Percentiles rank a stretch among this genome's conserved stretches.
These are phyloP conservation scores for Tamias sibiricus DNA, from an alignment of 2,113 vertebrate species.

Conservation along the genomic window DNA sequence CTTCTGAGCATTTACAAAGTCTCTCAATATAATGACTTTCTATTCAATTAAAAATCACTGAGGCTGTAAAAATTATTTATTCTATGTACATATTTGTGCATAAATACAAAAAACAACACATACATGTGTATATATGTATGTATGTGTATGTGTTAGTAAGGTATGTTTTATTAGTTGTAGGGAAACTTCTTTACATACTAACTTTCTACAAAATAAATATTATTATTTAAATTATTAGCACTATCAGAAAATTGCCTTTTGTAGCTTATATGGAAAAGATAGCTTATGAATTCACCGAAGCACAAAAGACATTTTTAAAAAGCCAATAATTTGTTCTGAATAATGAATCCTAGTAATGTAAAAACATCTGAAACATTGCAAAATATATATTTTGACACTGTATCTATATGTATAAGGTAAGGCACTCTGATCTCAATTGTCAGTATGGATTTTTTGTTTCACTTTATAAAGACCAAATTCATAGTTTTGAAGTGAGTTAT, in stretches of 20 bases:
- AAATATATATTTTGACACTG: conserved; percentile 54
- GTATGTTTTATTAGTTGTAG: neutral
- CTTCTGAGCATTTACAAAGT: neutral
- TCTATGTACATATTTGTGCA: neutral
- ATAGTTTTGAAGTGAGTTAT: conserved; percentile 77
- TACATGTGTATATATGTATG: rapidly evolving
- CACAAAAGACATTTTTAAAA: conserved; percentile 54
- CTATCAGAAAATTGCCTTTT: neutral
- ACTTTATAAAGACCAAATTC: conserved; percentile 78
- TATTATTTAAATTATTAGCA: neutral
- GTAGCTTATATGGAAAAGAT: neutral
- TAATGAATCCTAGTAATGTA: conserved; percentile 3
- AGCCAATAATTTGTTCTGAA: conserved; percentile 32
- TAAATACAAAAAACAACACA: neutral
- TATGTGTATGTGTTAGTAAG: neutral
- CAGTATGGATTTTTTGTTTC: conserved; percentile 58
- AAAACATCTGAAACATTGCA: neutral
- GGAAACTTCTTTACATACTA: neutral
- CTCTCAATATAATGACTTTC: neutral
- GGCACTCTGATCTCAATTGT: conserved; percentile 69
- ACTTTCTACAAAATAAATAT: neutral
- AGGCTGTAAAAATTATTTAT: neutral
- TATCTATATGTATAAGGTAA: conserved; percentile 3
- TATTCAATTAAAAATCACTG: neutral
- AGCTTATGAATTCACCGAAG: neutral